A percentile compares a stretch with the other conserved stretches of the same genome.
Conservation (phyloP, 2,888 invertebrate genomes). For the Phaonia tiefii region DNA sequence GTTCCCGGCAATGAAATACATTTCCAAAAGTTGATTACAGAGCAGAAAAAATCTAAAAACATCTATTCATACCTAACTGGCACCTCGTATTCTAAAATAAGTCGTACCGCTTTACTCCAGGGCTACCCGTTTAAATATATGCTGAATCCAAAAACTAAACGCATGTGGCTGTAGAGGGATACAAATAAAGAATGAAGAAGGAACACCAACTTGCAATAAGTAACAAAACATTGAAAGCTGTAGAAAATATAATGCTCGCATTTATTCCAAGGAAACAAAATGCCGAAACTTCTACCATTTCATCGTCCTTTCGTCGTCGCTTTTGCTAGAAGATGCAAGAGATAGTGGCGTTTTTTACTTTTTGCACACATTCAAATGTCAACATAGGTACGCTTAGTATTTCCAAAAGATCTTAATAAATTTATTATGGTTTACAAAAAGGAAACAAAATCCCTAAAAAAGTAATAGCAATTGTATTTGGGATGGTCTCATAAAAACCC, state of each 20-base stretch:
- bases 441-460: background rate
- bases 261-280: constrained; percentile 6
- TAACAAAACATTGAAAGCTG: constrained; percentile 31
- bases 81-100: too few species aligned
- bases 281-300: background rate
- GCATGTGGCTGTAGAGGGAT: constrained; percentile 12
- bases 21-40: too few species aligned
- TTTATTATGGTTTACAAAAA: constrained; percentile 30
- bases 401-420: constrained; percentile 46
- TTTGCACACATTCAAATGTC: constrained; percentile 28
- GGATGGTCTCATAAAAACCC: background rate
- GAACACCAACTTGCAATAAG: background rate
- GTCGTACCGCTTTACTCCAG: constrained; percentile 6
- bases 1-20: too few species aligned
- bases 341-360: background rate
- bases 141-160: constrained; percentile 16
- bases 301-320: background rate
- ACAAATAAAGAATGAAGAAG: constrained; percentile 18
- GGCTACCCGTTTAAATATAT: background rate
- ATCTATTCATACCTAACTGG: too few species aligned
- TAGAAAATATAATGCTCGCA: constrained; percentile 29
- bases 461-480: background rate
- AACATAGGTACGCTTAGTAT: constrained; percentile 16
- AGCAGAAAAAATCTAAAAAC: too few species aligned
- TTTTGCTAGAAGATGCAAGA: background rate